Evolutionary conservation across 2,888 invertebrate species (phyloP).

Genomic region (Heteromyza rotundicornis): DNA sequence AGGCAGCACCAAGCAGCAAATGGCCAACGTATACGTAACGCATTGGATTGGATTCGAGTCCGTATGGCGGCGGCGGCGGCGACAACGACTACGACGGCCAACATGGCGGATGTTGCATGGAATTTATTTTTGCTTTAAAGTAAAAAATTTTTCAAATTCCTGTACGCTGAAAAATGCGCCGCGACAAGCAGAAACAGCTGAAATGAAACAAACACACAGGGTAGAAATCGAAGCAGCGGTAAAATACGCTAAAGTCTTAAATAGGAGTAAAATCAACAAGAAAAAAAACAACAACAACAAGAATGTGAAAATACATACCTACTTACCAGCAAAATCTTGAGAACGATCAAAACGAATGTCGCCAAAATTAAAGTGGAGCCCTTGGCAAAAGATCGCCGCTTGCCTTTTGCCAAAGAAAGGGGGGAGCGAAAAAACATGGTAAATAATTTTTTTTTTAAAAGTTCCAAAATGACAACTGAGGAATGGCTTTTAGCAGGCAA

Average conservation of each 20-base stretch:
- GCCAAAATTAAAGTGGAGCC: slow-evolving; percentile 2
- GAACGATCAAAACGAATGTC: not conserved
- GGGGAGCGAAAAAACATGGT: not conserved
- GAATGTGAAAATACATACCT: no score
- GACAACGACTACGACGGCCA: slow-evolving; percentile 32
- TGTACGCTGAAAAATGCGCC: slow-evolving; percentile 51
- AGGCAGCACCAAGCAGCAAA: not conserved
- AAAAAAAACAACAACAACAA: not conserved
- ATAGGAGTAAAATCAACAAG: not conserved
- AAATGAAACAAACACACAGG: not conserved
- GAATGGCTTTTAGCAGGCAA: no score
- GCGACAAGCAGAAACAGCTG: slow-evolving; percentile 14
- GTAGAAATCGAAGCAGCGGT: no score
- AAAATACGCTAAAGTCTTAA: not conserved
- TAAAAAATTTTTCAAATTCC: slow-evolving; percentile 50
- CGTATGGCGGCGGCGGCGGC: not conserved
- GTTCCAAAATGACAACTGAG: no score
- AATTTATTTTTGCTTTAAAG: slow-evolving; percentile 52
- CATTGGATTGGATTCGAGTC: not conserved
- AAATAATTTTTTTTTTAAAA: not conserved
- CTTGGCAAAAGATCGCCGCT: not conserved
- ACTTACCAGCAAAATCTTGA: no score
- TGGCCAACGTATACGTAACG: no score
- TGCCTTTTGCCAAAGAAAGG: not conserved
- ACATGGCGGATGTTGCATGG: slow-evolving; percentile 52